These are phyloP conservation scores for Gasterosteus nipponicus DNA, from an alignment of 2,113 vertebrate genomes.

Conservation along the genomic window DNA sequence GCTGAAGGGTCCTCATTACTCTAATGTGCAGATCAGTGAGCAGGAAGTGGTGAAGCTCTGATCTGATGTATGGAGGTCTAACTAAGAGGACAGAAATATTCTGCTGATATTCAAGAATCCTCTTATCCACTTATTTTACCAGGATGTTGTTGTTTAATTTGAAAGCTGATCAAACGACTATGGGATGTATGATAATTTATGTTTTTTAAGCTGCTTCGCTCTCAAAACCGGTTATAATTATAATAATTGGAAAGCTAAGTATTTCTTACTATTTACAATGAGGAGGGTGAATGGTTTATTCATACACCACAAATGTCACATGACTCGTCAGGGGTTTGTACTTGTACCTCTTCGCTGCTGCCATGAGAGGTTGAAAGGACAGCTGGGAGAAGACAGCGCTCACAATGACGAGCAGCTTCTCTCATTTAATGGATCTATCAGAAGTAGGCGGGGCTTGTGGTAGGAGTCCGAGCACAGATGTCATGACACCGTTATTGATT, in stretches of 20 bases:
- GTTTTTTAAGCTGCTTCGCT: too few species aligned
- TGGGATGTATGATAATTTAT: too few species aligned
- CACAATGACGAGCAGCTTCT: neutral
- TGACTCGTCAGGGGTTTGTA: neutral
- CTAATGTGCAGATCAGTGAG: slow-evolving; percentile 70
- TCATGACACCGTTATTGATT: slow-evolving; percentile 80
- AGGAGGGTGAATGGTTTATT: neutral
- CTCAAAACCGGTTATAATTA: neutral
- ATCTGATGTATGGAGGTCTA: slow-evolving; percentile 49
- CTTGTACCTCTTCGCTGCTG: too few species aligned
- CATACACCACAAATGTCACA: neutral
- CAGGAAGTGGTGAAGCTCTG: slow-evolving; percentile 47
- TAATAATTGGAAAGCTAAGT: neutral
- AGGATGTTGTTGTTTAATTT: too few species aligned
- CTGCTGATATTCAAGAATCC: too few species aligned
- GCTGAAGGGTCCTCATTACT: slow-evolving; percentile 63
- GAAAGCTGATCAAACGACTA: too few species aligned
- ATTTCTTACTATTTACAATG: neutral
- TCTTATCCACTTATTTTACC: too few species aligned
- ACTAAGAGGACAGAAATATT: neutral
- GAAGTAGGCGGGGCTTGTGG: slow-evolving; percentile 2
- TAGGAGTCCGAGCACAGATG: slow-evolving; percentile 67
- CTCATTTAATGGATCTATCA: neutral
- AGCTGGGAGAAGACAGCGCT: neutral
- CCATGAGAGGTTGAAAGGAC: neutral